Percentiles rank a stretch among this genome's conserved stretches.
phyloP scores from a whole-genome alignment of 35 echinoderm and acorn worm genomes.

The Apostichopus parvimensis region DNA sequence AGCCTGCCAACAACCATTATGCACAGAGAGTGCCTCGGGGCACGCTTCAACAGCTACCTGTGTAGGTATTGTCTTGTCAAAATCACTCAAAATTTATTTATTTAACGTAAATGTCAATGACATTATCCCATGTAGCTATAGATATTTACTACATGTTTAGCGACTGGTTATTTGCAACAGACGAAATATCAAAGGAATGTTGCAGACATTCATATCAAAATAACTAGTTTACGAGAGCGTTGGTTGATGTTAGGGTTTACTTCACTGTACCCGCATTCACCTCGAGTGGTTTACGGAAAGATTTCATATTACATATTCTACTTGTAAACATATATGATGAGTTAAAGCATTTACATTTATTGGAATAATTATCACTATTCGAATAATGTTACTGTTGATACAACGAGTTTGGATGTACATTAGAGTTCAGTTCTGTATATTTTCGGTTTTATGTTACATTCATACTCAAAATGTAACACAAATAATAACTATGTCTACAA shows the following conservation, averaged over 20 bases:
- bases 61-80: slow-evolving; percentile 48
- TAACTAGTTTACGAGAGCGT: background rate
- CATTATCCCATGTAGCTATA: slow-evolving; percentile 36
- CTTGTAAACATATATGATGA: too few relatives aligned
- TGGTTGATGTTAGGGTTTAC: background rate
- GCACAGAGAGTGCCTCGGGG: slow-evolving; percentile 4
- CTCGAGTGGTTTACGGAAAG: too few relatives aligned
- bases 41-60: slow-evolving; percentile 41
- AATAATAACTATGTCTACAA: too few relatives aligned
- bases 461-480: too few relatives aligned
- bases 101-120: slow-evolving; percentile 47
- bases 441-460: too few relatives aligned
- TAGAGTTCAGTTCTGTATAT: too few relatives aligned
- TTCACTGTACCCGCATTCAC: too few relatives aligned
- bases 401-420: too few relatives aligned
- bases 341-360: too few relatives aligned
- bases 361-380: too few relatives aligned
- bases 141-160: background rate
- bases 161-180: background rate
- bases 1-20: slow-evolving; percentile 26
- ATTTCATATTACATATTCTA: too few relatives aligned
- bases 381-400: too few relatives aligned
- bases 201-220: background rate
- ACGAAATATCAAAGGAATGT: background rate
- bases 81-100: slow-evolving; percentile 55